These are phyloP conservation scores for Camponotus pennsylvanicus DNA, from an alignment of 1,140 invertebrate genomes.

Conservation along the genomic window DNA sequence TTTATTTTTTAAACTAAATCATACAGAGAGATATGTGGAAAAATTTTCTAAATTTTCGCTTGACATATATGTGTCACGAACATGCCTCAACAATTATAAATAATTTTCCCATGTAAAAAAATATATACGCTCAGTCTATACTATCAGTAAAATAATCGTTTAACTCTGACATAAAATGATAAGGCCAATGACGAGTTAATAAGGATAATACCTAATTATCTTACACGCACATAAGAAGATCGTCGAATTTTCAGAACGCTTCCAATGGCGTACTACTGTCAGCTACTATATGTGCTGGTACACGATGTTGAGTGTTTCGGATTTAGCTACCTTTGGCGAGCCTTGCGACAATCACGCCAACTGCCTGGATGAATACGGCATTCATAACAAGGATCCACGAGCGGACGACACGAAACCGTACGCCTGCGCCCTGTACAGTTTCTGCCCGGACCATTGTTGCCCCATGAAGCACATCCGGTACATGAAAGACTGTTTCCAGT, in stretches of 20 bases:
- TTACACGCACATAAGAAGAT: background rate
- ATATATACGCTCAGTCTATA: background rate
- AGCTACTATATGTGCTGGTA: slow-evolving; percentile 90
- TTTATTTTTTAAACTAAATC: background rate
- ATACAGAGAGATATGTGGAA: background rate
- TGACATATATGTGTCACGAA: background rate
- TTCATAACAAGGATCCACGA: slow-evolving; percentile 85
- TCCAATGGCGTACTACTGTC: slow-evolving; percentile 88
- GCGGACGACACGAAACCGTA: slow-evolving; percentile 87
- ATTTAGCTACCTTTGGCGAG: slow-evolving; percentile 86
- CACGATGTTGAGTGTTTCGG: slow-evolving; percentile 87
- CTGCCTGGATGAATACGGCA: slow-evolving; percentile 84
- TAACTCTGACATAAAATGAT: background rate
- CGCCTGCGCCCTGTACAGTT: slow-evolving; percentile 88
- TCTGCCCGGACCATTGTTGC: slow-evolving; percentile 90
- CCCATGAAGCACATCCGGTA: slow-evolving; percentile 85
- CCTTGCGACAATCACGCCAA: slow-evolving; percentile 88
- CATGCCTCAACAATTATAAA: background rate
- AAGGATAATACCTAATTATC: background rate
- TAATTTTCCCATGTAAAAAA: background rate
- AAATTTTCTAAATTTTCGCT: background rate
- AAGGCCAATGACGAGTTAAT: background rate
- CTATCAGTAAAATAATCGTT: background rate
- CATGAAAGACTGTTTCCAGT: slow-evolving; percentile 81
- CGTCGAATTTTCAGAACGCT: slow-evolving; percentile 82